These are phyloP conservation scores for Rhysida immarginata DNA, from an alignment of 1,140 invertebrate genomes.

Conservation along the genomic window DNA sequence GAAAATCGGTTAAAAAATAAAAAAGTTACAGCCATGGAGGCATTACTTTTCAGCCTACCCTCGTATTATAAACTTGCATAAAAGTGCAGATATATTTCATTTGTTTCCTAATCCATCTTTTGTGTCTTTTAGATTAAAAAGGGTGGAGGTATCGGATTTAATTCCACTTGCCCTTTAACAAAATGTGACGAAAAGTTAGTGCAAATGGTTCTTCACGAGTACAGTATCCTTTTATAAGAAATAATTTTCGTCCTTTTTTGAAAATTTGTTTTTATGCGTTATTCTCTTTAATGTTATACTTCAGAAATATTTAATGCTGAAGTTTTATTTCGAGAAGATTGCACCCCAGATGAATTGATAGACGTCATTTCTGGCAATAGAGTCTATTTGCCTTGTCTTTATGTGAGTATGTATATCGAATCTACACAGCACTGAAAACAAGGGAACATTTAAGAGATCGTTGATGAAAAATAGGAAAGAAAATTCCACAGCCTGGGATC, in stretches of 20 bases:
- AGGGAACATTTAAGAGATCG: background rate
- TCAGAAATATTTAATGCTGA: constrained; percentile 93
- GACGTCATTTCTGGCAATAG: constrained; percentile 97
- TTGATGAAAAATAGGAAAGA: too few species aligned
- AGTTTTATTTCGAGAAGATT: constrained; percentile 88
- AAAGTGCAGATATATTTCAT: too few species aligned
- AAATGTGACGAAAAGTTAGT: constrained; percentile 95
- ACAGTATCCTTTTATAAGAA: constrained; percentile 41
- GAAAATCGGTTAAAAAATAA: background rate
- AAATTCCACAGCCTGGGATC: too few species aligned
- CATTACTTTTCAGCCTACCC: too few species aligned
- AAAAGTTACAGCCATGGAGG: too few species aligned
- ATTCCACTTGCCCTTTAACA: constrained; percentile 83
- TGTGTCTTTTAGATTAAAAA: constrained; percentile 56
- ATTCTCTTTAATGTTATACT: too few species aligned
- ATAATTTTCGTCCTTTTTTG: too few species aligned
- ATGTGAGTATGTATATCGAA: constrained; percentile 37
- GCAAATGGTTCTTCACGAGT: constrained; percentile 95
- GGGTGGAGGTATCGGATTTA: constrained; percentile 97
- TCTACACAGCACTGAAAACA: too few species aligned
- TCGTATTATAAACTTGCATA: too few species aligned
- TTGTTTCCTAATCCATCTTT: too few species aligned
- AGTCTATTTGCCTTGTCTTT: constrained; percentile 92
- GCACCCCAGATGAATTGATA: constrained; percentile 88
- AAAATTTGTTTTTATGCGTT: too few species aligned